Percentiles rank a stretch among this genome's conserved stretches.
Conservation (phyloP, 2,797 vertebrate genomes). For the Avahi laniger region DNA sequence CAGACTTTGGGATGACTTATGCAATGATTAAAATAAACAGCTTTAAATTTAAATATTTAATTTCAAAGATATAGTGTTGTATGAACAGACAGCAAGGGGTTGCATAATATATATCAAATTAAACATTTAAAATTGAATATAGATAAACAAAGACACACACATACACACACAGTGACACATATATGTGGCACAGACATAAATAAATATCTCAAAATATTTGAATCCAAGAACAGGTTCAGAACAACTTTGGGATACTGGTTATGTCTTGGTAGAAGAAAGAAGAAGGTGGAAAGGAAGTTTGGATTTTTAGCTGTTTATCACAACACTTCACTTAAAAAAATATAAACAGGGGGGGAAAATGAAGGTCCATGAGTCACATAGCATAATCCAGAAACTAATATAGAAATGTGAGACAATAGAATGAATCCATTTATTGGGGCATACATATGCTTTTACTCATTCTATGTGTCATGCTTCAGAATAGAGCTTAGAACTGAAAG, state of each 20-base stretch:
- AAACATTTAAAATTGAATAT: background rate
- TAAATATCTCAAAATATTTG: background rate
- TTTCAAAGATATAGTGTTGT: background rate
- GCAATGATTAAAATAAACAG: background rate
- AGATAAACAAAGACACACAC: background rate
- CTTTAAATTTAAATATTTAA: background rate
- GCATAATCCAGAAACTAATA: background rate
- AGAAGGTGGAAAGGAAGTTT: background rate
- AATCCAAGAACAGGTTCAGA: background rate
- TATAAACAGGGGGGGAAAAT: too few relatives aligned
- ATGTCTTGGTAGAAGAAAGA: background rate
- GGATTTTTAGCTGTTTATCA: background rate
- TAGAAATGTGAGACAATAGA: background rate
- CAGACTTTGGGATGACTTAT: background rate
- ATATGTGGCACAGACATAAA: background rate
- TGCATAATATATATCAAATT: background rate
- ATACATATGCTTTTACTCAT: background rate
- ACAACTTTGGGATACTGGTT: background rate
- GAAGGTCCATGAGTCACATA: background rate
- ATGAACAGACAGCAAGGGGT: background rate
- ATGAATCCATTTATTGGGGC: background rate
- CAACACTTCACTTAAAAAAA: background rate
- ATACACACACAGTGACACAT: accelerated
- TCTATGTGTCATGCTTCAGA: background rate
- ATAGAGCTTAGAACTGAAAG: background rate